Conservation (phyloP, 2,888 invertebrate genomes). For the Dynastes grantii region DNA sequence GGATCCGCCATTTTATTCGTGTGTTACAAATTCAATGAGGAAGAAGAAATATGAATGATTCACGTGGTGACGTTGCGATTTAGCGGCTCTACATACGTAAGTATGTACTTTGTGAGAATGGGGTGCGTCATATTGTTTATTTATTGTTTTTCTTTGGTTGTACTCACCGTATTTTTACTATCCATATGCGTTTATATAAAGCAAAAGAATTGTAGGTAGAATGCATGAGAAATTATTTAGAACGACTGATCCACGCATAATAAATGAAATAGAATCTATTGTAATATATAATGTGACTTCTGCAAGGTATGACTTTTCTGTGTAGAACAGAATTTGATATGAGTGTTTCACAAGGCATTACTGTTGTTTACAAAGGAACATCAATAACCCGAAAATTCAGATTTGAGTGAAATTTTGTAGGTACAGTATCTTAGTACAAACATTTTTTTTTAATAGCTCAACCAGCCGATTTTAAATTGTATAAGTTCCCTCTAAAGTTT, state of each 20-base stretch:
- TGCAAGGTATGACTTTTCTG: no score
- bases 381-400: background rate
- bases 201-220: background rate
- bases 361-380: no score
- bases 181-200: background rate
- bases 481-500: no score
- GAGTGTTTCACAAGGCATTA: no score
- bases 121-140: conserved; percentile 28
- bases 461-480: no score
- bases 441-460: no score
- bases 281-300: no score
- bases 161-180: background rate
- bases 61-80: conserved; percentile 36
- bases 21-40: conserved; percentile 43
- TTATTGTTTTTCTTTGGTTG: conserved; percentile 8
- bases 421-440: no score
- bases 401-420: no score
- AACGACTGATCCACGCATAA: no score
- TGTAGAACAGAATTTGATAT: no score
- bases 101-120: background rate
- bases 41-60: conserved; percentile 44
- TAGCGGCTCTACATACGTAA: background rate
- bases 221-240: background rate
- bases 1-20: conserved; percentile 51
- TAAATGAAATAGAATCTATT: no score